Conservation (phyloP, 1,140 invertebrate species). For the Campodea augens region DNA sequence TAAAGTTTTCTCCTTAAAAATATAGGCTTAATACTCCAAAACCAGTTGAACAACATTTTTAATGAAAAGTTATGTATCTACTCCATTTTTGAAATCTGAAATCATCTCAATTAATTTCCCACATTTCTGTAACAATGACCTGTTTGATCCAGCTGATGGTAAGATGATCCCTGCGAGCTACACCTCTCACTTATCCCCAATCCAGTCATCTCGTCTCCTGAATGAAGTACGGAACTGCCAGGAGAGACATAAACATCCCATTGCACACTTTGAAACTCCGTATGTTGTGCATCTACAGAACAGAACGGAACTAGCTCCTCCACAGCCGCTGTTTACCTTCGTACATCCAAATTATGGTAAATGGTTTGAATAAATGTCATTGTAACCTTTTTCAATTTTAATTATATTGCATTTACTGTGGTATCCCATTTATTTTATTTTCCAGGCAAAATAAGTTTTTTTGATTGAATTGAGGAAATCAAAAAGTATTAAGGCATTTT, state of each 20-base stretch:
- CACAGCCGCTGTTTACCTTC: constrained; percentile 71
- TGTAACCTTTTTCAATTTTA: no score
- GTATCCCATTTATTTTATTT: background rate
- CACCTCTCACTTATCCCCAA: constrained; percentile 73
- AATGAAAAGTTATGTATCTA: no score
- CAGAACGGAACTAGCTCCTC: constrained; percentile 57
- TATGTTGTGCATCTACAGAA: constrained; percentile 89
- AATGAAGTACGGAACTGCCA: constrained; percentile 40
- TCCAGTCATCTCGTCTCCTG: constrained; percentile 57
- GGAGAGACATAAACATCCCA: constrained; percentile 35
- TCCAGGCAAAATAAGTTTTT: background rate
- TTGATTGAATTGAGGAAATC: no score
- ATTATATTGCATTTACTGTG: no score
- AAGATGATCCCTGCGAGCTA: constrained; percentile 84
- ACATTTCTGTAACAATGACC: constrained; percentile 1
- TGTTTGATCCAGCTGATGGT: constrained; percentile 42
- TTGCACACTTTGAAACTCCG: constrained; percentile 57
- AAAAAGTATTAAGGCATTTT: no score
- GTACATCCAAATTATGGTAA: constrained; percentile 58
- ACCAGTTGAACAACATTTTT: no score
- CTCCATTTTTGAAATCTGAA: no score
- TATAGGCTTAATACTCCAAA: no score
- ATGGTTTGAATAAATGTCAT: constrained; percentile 6
- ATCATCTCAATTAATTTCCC: no score
- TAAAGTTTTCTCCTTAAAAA: no score